Conservation (phyloP, 2,888 invertebrate species). For the Argyresthia goedartella region DNA sequence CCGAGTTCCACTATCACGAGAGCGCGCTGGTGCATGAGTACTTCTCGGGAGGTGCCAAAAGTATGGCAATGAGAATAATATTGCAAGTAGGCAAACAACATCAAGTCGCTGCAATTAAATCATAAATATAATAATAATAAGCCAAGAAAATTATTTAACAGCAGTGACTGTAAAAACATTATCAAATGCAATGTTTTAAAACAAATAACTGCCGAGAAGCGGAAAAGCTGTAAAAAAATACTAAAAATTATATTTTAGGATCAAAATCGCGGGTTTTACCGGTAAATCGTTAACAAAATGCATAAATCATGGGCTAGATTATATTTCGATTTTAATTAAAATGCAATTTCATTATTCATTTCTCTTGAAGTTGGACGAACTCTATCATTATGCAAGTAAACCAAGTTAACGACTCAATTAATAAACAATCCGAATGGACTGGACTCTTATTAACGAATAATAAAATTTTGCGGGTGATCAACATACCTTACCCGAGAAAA, state of each 20-base stretch:
- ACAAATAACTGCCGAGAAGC: no score
- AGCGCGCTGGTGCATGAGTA: no score
- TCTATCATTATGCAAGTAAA: conserved; percentile 10
- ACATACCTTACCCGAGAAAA: no score
- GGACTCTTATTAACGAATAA: conserved; percentile 33
- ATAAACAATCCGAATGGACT: conserved; percentile 30
- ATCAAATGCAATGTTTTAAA: no score
- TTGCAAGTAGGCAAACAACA: no score
- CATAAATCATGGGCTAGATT: conserved; percentile 6
- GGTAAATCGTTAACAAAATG: conserved; percentile 4
- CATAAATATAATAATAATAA: conserved; percentile 13
- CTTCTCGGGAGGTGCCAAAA: no score
- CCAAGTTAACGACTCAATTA: conserved; percentile 33
- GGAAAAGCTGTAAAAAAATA: no score
- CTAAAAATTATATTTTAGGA: background rate
- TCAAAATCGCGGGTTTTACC: background rate
- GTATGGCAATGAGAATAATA: no score
- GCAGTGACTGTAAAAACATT: no score
- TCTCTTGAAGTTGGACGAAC: background rate
- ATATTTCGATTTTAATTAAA: conserved; percentile 6
- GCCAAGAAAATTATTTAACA: background rate
- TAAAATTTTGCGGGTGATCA: conserved; percentile 14
- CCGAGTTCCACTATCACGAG: no score
- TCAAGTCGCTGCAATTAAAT: conserved; percentile 27
- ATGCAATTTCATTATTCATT: conserved; percentile 3